Evolutionary conservation across 35 echinoderm and acorn worm species (phyloP), one percentile per base, ranked within the genome.

Genomic region (Stichopus chloronotus): DNA sequence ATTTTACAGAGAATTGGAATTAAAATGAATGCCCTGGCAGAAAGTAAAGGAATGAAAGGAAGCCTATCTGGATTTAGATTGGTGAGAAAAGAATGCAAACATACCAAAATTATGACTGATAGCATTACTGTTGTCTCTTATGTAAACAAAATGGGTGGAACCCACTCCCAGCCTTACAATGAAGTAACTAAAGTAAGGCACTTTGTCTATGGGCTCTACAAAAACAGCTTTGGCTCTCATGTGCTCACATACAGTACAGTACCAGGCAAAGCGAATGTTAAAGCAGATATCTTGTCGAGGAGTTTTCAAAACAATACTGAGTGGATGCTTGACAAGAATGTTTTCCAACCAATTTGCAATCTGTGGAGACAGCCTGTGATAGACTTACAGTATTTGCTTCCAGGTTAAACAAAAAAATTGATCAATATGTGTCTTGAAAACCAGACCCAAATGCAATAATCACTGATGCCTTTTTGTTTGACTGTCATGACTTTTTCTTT

Each of bases 351-450:
- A 4, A 76, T 93, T 93, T 63, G 14, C 52, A 76, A 13, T 9
- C 52, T 86, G 19, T 93, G 56, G 57, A 61, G 63, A 30, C n/a
- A 54, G 52, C 92, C 92, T 7, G 60, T 56, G 81, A 87, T 93
- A 84, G 92, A 93, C 60, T 24, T 93, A n/a, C n/a, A n/a, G n/a
- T n/a, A 13, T 93, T 93, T 58, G 83, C 92, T 23, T 93, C 92
- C 25, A 9, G 92, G 9, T 65, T 93, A 19, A 93, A 93, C 81
- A 84, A 59, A 11, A 57, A 87, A 93, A 20, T 93, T 72, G 43
- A 55, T 1, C 4, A 71, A 87, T 86, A 71, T 87, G 81, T 72
- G 5, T 92, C 92, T 9, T 93, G 92, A 81, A 84, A 85, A 87
- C 92, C 92, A 74, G 81, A 84, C 56, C 52, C 54, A 8, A 58